Conservation (phyloP, 1,140 invertebrate species). For the Pectinophora gossypiella region DNA sequence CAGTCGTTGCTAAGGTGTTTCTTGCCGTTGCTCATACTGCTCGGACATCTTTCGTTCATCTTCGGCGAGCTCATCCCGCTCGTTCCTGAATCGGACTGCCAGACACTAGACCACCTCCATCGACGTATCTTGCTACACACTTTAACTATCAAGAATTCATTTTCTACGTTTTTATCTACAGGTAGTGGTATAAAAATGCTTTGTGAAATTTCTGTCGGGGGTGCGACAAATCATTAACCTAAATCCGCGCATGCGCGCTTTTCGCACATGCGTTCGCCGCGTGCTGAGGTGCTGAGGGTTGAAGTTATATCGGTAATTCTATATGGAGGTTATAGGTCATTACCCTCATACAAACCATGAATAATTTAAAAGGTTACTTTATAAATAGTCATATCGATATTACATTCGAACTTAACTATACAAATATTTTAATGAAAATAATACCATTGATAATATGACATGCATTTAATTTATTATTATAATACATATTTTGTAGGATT, state of each 20-base stretch:
- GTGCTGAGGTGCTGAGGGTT: neutral
- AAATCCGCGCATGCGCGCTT: slow-evolving; percentile 19
- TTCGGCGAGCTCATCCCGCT: slow-evolving; percentile 59
- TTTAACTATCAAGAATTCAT: neutral
- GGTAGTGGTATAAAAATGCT: neutral
- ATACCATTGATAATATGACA: too few species aligned
- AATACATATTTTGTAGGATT: too few species aligned
- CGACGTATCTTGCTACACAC: neutral
- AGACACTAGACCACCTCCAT: neutral
- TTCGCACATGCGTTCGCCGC: neutral
- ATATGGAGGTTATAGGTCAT: too few species aligned
- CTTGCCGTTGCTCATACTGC: slow-evolving; percentile 55
- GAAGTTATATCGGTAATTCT: too few species aligned
- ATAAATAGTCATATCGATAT: too few species aligned
- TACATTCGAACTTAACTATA: too few species aligned
- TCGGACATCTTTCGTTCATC: slow-evolving; percentile 55
- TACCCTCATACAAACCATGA: too few species aligned
- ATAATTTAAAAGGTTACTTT: too few species aligned
- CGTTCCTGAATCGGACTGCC: slow-evolving; percentile 5
- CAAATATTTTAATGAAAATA: too few species aligned
- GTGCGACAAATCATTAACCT: slow-evolving; percentile 21
- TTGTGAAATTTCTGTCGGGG: neutral
- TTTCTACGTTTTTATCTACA: neutral
- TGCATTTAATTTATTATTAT: too few species aligned
- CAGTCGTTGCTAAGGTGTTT: slow-evolving; percentile 51